Base-by-base conservation (phyloP, 2,888 invertebrate genomes). In the Dioctria linearis region DNA sequence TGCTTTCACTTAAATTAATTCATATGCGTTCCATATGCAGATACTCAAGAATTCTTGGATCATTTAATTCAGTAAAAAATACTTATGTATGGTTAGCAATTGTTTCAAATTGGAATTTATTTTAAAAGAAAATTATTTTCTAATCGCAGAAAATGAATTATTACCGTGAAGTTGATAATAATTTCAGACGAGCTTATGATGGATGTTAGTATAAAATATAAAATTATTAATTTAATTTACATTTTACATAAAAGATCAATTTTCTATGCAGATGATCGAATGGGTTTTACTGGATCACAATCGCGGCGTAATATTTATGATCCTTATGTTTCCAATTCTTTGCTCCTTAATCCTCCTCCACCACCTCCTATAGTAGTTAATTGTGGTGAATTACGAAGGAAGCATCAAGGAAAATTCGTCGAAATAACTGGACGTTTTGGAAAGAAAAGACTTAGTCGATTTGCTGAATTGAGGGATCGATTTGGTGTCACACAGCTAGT, bases 391-490 rank as follows among this genome's bases (percentile, higher is more conserved):
- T 86, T 94, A 66, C 86, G 90, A 5, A 84, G 84, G 4, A 83
- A 86, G 63, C 87, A 93, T 86, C 88, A 89, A 8, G 93, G 92
- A 0, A 85, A 90, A 84, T 85, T 86, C 67, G 93, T 94, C 2
- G 90, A 88, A 43, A 85, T 94, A 4, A 91, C 90, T 83, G 94
- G 94, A 0, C 92, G 93, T 90, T 85, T 93, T 63, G 91, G 92
- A 75, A 91, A 90, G 85, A 90, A 91, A 82, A 88, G 93, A 5
- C 87, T 91, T 57, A 89, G 90, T 3, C 89, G 90, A 42, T 93
- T 94, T 86, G 86, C 93, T 0, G 90, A 92, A 49, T 85, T 94
- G 0, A 87, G 93, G 76, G 94, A 94, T 87, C 88, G 91, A 5
- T 90, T 91, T 85, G 94, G 94, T 3, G 86, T 88, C 3, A 91